Base-by-base conservation (phyloP, 1,140 invertebrate genomes). In the Cylas formicarius region DNA sequence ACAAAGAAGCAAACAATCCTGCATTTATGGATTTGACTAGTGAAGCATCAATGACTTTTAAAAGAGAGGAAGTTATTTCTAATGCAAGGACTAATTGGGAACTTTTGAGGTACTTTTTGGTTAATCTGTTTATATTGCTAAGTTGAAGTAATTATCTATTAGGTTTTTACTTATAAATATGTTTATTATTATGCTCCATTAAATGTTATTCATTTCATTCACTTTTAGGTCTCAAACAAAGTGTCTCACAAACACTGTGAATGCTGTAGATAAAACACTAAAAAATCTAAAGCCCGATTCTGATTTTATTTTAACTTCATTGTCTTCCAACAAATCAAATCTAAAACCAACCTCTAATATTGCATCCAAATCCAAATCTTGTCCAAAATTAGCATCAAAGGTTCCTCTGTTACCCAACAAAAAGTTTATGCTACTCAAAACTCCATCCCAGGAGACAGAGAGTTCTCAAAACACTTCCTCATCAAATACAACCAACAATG, bases 61-160 rank as follows among this genome's bases (percentile, higher is more conserved):
- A 75, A 1, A 67, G 84, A 3, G 84, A 86, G 56, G 80, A 86
- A 64, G 77, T 86, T 2, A 86, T 87, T 39, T 80, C 81, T 19
- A 87, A 87, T 61, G 84, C 84, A 1, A 74, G 82, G 50, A 84
- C 81, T 2, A 86, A 86, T 53, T 87, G 84, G 84, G 83, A 88
- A 62, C 62, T 85, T 31, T 61, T 85, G 1, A 73, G 82, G 46
- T 49, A 16, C 18, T 9, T n/a, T 26, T 26, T 26, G 24, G 24
- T 26, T 52, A 9, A 26, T n/a, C n/a, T 26, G n/a, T n/a, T n/a
- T n/a, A n/a, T n/a, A n/a, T n/a, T n/a, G n/a, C n/a, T n/a, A n/a
- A n/a, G n/a, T n/a, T n/a, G n/a, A n/a, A n/a, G n/a, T n/a, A n/a
- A n/a, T n/a, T n/a, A n/a, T n/a, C n/a, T n/a, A n/a, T n/a, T n/a